phyloP scores from a whole-genome alignment of 2,797 vertebrate species.

The Anguilla pacifica region DNA sequence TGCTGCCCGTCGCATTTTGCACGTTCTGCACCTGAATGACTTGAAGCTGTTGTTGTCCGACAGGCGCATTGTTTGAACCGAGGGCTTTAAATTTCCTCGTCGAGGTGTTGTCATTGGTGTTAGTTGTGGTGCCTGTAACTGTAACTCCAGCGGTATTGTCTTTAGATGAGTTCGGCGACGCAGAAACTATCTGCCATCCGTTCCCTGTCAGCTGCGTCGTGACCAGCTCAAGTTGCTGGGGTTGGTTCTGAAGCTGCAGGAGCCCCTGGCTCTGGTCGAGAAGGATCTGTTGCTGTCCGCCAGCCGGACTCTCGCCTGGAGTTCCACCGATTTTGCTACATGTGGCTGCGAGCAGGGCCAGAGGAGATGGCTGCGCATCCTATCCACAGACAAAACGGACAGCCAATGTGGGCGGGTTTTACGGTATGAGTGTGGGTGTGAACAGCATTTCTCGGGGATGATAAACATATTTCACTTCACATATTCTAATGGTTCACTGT shows the following conservation, averaged over 20 bases:
- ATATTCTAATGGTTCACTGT: background rate
- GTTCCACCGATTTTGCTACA: conserved; percentile 99
- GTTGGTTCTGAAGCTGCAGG: conserved; percentile 84
- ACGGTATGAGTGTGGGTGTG: conserved; percentile 77
- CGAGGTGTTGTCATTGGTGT: conserved; percentile 77
- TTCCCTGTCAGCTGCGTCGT: conserved; percentile 95
- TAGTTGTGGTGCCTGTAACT: conserved; percentile 70
- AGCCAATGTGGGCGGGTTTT: conserved; percentile 78
- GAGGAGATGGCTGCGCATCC: conserved; percentile 86
- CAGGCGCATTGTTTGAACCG: conserved; percentile 66
- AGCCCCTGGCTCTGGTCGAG: conserved; percentile 91
- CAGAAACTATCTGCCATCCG: conserved; percentile 95
- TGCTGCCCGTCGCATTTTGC: conserved; percentile 84
- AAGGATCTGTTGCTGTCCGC: conserved; percentile 88
- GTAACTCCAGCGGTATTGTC: conserved; percentile 83
- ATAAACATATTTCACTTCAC: conserved; percentile 13
- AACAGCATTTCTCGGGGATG: conserved; percentile 69
- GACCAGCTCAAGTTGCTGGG: conserved; percentile 94
- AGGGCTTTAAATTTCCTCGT: conserved; percentile 77
- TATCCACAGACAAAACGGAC: conserved; percentile 34
- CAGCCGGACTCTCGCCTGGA: conserved; percentile 71
- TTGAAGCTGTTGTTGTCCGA: conserved; percentile 72
- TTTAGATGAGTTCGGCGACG: conserved; percentile 85
- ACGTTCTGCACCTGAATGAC: conserved; percentile 92
- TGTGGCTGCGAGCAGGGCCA: conserved; percentile 96